phyloP scores from a whole-genome alignment of 2,888 invertebrate species.

The Drosophila anomalata region DNA sequence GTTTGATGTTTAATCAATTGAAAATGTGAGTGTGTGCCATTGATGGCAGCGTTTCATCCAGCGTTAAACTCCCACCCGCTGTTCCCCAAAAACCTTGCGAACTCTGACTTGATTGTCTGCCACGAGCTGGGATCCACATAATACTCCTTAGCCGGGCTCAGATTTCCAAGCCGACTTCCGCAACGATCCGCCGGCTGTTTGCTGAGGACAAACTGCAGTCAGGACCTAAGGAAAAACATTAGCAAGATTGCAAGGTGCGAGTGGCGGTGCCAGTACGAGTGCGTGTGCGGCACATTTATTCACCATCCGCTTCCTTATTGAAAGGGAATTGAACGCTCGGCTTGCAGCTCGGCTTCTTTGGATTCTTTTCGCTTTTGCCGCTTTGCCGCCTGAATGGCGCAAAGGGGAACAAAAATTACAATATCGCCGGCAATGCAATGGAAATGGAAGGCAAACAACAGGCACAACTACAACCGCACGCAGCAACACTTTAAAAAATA shows the following conservation, averaged over 20 bases:
- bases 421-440: constrained; percentile 59
- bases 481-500: constrained; percentile 10
- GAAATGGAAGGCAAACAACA: constrained; percentile 59
- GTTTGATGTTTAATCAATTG: constrained; percentile 76
- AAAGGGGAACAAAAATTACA: constrained; percentile 76
- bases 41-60: constrained; percentile 32
- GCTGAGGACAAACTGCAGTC: constrained; percentile 56
- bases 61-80: background rate
- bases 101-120: constrained; percentile 55
- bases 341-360: constrained; percentile 30
- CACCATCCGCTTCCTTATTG: constrained; percentile 37
- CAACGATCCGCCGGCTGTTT: constrained; percentile 61
- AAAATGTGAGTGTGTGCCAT: constrained; percentile 52
- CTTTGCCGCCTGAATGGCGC: constrained; percentile 61
- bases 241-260: constrained; percentile 77
- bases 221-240: constrained; percentile 73
- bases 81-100: constrained; percentile 18
- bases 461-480: constrained; percentile 26
- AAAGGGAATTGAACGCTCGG: constrained; percentile 57
- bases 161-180: constrained; percentile 58
- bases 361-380: constrained; percentile 10
- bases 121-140: constrained; percentile 12
- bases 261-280: constrained; percentile 50
- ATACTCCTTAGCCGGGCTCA: constrained; percentile 24
- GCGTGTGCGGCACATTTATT: constrained; percentile 35